A percentile compares a stretch with the other conserved stretches of the same genome.
Evolutionary conservation across 2,113 vertebrate species (phyloP).

Genomic region (Ploceus nigricollis): DNA sequence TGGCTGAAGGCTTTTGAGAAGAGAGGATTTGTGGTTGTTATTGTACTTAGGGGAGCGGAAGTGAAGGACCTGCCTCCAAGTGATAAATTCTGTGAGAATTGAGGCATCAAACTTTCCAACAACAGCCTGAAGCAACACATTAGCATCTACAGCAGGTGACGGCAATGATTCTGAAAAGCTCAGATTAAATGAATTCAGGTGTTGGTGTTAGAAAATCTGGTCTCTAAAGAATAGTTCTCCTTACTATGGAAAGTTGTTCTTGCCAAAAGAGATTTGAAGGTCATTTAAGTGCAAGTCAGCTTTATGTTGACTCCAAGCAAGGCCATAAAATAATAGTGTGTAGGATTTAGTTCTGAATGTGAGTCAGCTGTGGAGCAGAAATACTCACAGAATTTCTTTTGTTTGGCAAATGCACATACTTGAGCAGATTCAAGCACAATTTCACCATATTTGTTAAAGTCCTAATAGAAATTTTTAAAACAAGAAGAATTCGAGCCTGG

Average conservation of each 20-base stretch:
- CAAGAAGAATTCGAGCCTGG: background rate
- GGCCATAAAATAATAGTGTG: background rate
- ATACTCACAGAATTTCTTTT: background rate
- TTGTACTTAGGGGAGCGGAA: background rate
- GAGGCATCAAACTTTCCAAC: slow-evolving; percentile 2
- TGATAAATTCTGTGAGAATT: background rate
- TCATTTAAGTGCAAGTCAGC: background rate
- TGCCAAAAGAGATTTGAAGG: background rate
- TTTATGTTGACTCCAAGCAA: background rate
- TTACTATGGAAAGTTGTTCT: background rate
- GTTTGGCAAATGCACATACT: background rate
- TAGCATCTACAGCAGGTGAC: slow-evolving; percentile 1
- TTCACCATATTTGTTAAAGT: background rate
- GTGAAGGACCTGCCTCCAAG: background rate
- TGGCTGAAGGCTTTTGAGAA: background rate
- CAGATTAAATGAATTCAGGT: slow-evolving; percentile 22
- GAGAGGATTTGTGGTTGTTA: background rate
- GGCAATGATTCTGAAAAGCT: slow-evolving; percentile 8
- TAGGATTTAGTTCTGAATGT: background rate
- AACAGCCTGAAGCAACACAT: background rate
- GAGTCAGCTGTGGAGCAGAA: background rate
- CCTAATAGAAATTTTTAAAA: background rate
- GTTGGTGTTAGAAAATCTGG: background rate
- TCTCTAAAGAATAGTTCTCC: background rate
- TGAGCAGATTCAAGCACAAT: background rate